These are phyloP conservation scores for Agriopis marginaria DNA, from an alignment of 2,888 invertebrate species.

Conservation along the genomic window DNA sequence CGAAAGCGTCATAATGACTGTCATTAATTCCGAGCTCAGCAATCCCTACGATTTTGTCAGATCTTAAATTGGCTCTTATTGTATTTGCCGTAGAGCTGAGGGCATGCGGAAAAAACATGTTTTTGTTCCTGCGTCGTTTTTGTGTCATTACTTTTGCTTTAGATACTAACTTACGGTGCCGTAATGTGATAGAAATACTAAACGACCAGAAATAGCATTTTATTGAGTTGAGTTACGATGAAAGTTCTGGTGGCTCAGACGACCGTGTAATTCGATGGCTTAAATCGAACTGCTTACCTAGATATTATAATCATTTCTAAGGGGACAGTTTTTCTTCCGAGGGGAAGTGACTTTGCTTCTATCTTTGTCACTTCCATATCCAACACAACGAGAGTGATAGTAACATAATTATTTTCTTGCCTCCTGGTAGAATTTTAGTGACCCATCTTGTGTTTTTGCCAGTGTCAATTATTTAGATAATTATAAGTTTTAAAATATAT, in stretches of 20 bases:
- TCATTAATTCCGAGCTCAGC: conserved; percentile 63
- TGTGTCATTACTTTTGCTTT: conserved; percentile 41
- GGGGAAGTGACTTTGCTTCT: not conserved
- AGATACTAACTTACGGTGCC: conserved; percentile 35
- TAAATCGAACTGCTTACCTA: conserved; percentile 4
- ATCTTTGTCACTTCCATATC: no score
- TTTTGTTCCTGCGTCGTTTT: conserved; percentile 38
- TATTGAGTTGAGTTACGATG: conserved; percentile 25
- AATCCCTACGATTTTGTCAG: conserved; percentile 58
- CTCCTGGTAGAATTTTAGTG: no score
- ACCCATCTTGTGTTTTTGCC: not conserved
- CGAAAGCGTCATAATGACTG: conserved; percentile 60
- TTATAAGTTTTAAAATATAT: no score
- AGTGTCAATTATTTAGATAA: no score
- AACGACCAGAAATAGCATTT: conserved; percentile 34
- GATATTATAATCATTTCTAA: no score
- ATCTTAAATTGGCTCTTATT: conserved; percentile 55
- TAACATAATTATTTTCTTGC: no score
- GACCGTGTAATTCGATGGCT: conserved; percentile 20
- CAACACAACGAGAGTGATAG: no score
- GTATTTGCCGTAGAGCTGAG: conserved; percentile 49
- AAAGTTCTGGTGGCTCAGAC: conserved; percentile 31
- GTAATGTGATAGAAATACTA: conserved; percentile 41
- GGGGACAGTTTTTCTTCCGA: no score
- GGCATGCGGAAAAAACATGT: conserved; percentile 51